These are phyloP conservation scores for Monochamus alternatus DNA, from an alignment of 2,888 invertebrate genomes.

Conservation along the genomic window DNA sequence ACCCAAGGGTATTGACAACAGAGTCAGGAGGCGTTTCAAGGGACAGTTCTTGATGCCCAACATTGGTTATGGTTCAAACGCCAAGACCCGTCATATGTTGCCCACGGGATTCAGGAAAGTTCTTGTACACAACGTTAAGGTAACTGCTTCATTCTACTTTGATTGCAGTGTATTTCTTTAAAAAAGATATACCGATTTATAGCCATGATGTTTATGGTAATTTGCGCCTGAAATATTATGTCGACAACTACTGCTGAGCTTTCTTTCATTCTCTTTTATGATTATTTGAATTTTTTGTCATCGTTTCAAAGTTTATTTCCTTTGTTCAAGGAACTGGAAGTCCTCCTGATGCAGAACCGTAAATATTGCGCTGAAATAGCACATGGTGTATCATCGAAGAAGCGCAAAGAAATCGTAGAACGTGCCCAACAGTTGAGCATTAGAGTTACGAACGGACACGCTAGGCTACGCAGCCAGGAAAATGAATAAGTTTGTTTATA, in stretches of 20 bases:
- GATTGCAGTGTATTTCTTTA: background rate
- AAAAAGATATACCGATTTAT: background rate
- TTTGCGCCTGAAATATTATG: constrained; percentile 69
- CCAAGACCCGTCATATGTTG: constrained; percentile 95
- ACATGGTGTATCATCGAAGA: constrained; percentile 97
- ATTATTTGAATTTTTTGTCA: background rate
- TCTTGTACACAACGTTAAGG: constrained; percentile 88
- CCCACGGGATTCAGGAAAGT: constrained; percentile 99
- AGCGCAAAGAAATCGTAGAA: constrained; percentile 96
- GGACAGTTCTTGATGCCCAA: constrained; percentile 99
- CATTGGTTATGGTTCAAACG: constrained; percentile 98
- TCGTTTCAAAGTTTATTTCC: background rate
- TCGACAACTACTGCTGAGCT: constrained; percentile 59
- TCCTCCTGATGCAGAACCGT: constrained; percentile 99
- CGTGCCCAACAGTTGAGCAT: constrained; percentile 97
- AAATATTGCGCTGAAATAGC: constrained; percentile 98
- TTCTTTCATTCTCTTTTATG: background rate
- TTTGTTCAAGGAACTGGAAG: constrained; percentile 88
- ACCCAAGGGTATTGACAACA: constrained; percentile 99
- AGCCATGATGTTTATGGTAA: constrained; percentile 68
- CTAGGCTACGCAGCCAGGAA: constrained; percentile 97
- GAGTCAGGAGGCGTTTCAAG: constrained; percentile 99
- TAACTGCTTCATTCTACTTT: constrained; percentile 66
- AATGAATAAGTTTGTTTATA: constrained; percentile 85
- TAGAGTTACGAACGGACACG: constrained; percentile 96